These are phyloP conservation scores for Noctua janthe DNA, from an alignment of 2,888 invertebrate genomes.

Conservation along the genomic window DNA sequence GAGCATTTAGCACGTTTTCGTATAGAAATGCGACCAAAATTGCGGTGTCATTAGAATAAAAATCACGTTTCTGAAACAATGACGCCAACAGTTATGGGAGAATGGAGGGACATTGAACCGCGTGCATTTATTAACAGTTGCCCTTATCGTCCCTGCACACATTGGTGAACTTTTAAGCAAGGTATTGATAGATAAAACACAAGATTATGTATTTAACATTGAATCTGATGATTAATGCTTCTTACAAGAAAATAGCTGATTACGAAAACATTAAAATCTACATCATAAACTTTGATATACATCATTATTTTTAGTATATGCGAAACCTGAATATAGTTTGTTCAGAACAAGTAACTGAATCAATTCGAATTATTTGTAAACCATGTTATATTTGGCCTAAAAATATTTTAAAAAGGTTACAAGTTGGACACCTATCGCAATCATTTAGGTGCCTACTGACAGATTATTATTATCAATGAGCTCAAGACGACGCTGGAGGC, in stretches of 20 bases:
- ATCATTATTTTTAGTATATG: too few species aligned
- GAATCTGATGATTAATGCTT: neutral
- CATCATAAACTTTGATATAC: constrained; percentile 24
- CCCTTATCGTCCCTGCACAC: constrained; percentile 28
- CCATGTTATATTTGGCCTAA: too few species aligned
- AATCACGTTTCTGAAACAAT: constrained; percentile 56
- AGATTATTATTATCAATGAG: too few species aligned
- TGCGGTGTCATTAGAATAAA: constrained; percentile 51
- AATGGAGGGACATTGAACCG: constrained; percentile 20
- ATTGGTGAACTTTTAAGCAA: constrained; percentile 15
- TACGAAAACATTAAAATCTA: constrained; percentile 7
- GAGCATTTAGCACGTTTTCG: constrained; percentile 37
- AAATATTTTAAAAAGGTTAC: too few species aligned
- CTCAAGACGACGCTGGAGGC: too few species aligned
- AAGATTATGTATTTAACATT: neutral
- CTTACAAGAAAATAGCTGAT: constrained; percentile 3
- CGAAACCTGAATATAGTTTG: too few species aligned
- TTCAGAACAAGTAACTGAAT: too few species aligned
- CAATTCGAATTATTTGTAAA: too few species aligned
- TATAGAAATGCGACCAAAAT: constrained; percentile 17
- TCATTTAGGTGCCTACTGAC: too few species aligned
- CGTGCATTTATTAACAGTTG: constrained; percentile 21
- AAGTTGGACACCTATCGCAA: too few species aligned
- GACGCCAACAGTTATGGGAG: constrained; percentile 24
- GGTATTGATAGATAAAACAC: neutral